Evolutionary conservation across 2,888 invertebrate species (phyloP).

Genomic region (Epistrophe grossulariae): DNA sequence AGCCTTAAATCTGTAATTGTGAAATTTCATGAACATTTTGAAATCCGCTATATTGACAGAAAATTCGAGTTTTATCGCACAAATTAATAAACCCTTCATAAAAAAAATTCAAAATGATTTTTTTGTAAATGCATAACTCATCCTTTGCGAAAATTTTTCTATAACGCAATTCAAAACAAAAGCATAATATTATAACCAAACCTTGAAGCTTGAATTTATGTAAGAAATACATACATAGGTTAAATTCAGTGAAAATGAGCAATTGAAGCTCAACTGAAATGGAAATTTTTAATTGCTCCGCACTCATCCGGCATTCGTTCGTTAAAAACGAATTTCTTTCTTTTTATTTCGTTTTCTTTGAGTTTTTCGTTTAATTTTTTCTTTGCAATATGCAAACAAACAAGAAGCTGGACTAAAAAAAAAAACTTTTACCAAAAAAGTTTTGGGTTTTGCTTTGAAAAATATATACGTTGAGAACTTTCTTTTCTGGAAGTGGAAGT

Average conservation of each 20-base stretch:
- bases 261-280: constrained; percentile 65
- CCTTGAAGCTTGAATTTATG: constrained; percentile 9
- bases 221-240: too few relatives aligned
- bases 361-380: constrained; percentile 47
- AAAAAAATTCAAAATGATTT: too few relatives aligned
- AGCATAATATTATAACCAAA: not conserved
- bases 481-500: constrained; percentile 38
- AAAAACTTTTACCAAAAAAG: constrained; percentile 42
- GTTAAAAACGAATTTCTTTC: constrained; percentile 3
- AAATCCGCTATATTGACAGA: too few relatives aligned
- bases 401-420: constrained; percentile 13
- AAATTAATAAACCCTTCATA: too few relatives aligned
- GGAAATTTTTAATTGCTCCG: constrained; percentile 72
- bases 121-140: too few relatives aligned
- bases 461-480: constrained; percentile 33
- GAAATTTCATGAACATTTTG: too few relatives aligned
- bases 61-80: too few relatives aligned
- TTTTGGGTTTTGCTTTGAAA: constrained; percentile 43
- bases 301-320: constrained; percentile 45
- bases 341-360: constrained; percentile 41
- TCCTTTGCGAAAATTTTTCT: not conserved
- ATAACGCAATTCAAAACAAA: constrained; percentile 10
- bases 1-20: too few relatives aligned
- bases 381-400: constrained; percentile 44
- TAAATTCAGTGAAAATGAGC: constrained; percentile 74